Base-by-base conservation (phyloP, 1,140 invertebrate genomes). In the Drosophila obscura region DNA sequence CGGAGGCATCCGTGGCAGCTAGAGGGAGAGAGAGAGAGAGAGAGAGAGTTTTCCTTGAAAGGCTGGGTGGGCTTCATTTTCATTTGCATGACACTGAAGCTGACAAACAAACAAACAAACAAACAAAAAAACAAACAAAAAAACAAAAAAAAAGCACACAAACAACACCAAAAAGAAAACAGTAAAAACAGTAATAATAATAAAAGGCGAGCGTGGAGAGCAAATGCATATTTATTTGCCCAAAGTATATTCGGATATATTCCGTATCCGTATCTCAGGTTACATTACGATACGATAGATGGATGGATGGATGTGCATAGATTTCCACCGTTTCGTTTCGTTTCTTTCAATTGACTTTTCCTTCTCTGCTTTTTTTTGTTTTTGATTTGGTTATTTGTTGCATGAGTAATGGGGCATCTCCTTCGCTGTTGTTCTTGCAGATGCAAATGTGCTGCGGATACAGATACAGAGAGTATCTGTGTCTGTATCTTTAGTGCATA, bases 201-300 rank as follows among this genome's bases (percentile, higher is more conserved):
- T 11, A 35, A 50, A 45, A 58, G 24, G 65, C 16, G 44, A 43
- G 15, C 43, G 28, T n/a, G 16, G 48, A 48, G 50, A 24, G 60
- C 61, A 85, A 77, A 76, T 87, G 78, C 83, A 87, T 85, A 88
- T 85, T 87, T 87, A 85, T 85, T 85, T 85, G 74, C 74, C 43
- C 59, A 85, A 85, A 82, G 81, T 85, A 85, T 85, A 68, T 19
- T 19, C 19, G 19, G 19, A n/a, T 19, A 19, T 75, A 31, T 31
- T 31, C 31, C 31, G 8, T 31, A 31, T 8, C 28, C 2, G 28
- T 31, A 9, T 53, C 53, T 63, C 61, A 43, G 72, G 49, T 57
- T 64, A 43, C 75, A 24, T 68, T 68, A 49, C 74, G 82, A 74
- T 74, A 87, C 71, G 83, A 87, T 0, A 2, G 31, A 31, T 31